Evolutionary conservation across 2,888 invertebrate genomes (phyloP).

Genomic region (Drosophila lacicola): DNA sequence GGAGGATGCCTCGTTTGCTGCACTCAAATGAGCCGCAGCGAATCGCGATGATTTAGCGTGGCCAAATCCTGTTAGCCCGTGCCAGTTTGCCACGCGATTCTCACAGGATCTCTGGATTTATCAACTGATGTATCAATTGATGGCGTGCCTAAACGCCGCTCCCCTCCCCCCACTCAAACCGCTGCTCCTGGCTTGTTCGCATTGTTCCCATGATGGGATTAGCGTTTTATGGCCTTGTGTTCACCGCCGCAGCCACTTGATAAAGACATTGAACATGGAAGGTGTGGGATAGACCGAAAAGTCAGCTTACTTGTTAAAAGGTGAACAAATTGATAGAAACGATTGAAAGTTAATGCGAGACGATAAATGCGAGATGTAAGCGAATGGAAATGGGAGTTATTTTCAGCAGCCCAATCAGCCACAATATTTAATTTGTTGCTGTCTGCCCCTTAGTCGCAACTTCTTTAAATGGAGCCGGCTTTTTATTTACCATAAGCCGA

Average conservation of each 20-base stretch:
- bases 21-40: constrained; percentile 82
- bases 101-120: constrained; percentile 65
- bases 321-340: constrained; percentile 13
- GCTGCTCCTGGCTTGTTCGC: constrained; percentile 44
- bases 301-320: constrained; percentile 12
- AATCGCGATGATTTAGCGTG: constrained; percentile 83
- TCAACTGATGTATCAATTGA: constrained; percentile 79
- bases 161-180: constrained; percentile 9
- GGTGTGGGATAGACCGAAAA: constrained; percentile 20
- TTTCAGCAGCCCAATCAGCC: background rate
- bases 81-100: constrained; percentile 69
- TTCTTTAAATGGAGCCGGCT: too few species aligned
- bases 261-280: constrained; percentile 60
- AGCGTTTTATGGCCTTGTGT: constrained; percentile 75
- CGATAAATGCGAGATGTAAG: background rate
- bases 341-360: background rate
- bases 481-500: too few species aligned
- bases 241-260: constrained; percentile 73
- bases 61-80: constrained; percentile 82
- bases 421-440: background rate
- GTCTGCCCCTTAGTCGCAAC: too few species aligned
- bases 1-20: constrained; percentile 48
- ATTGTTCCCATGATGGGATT: constrained; percentile 82
- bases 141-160: constrained; percentile 65
- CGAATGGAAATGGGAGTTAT: background rate